phyloP scores from a whole-genome alignment of 2,113 vertebrate genomes.

The Isurus oxyrinchus region DNA sequence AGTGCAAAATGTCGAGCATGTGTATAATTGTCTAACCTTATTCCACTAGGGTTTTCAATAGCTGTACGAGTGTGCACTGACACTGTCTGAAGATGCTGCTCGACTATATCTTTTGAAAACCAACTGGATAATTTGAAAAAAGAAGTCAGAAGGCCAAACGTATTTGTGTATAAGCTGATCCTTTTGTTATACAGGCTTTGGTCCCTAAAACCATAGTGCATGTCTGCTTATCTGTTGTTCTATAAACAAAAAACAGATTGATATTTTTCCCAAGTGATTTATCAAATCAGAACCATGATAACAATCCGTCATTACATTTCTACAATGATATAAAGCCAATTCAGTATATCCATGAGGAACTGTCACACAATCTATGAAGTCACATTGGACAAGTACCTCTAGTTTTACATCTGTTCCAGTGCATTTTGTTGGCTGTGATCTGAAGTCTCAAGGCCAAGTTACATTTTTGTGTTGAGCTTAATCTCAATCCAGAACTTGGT shows the following conservation, averaged over 20 bases:
- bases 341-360: slow-evolving; percentile 7
- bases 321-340: not conserved
- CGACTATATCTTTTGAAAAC: not conserved
- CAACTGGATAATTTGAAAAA: not conserved
- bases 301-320: slow-evolving; percentile 14
- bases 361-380: not conserved
- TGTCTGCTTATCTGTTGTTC: slow-evolving; percentile 25
- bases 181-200: not conserved
- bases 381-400: not conserved
- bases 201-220: not conserved
- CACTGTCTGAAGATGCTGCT: not conserved
- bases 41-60: not conserved
- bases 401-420: not conserved
- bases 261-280: slow-evolving; percentile 32
- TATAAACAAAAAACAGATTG: slow-evolving; percentile 13
- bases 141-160: not conserved
- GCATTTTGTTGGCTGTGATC: slow-evolving; percentile 1
- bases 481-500: not conserved
- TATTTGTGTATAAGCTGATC: not conserved
- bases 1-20: slow-evolving; percentile 31
- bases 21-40: slow-evolving; percentile 25
- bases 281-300: slow-evolving; percentile 24
- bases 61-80: not conserved
- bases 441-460: not conserved
- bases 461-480: not conserved